Evolutionary conservation across 2,113 vertebrate species (phyloP), one percentile per base, ranked within the genome.

Genomic region (Genyomyrus donnyi): DNA sequence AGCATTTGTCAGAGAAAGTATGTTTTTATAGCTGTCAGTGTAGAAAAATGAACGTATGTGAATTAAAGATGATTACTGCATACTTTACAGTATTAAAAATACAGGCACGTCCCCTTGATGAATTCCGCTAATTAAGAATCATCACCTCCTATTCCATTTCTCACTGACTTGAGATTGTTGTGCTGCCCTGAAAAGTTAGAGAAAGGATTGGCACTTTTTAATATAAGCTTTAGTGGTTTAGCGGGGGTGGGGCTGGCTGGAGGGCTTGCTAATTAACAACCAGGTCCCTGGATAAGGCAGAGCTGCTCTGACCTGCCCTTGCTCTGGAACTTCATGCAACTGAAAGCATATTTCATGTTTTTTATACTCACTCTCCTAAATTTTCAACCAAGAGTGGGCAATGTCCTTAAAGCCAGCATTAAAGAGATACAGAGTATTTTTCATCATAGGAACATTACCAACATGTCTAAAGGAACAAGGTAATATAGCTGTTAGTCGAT

Each of bases 251-350:
- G 15, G 17, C 6, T 46, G 35, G 15, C 31, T 17, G n/a, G 35
- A 7, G 21, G 53, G 11, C 17, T 62, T 42, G 56, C 19, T 87
- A 87, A 87, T 87, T 88, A 88, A 88, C 87, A 88, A 42, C 53
- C 7, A 88, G 21, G 27, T 53, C 19, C 21, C 31, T 45, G 31
- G 35, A 56, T 66, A 7, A 27, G 53, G 0, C 53, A 46, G 11
- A 11, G 56, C 31, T 88, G 35, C 19, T 88, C 53, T 88, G 87
- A 58, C 87, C 50, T 87, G 85, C 49, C 49, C 85, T 56, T 87
- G 49, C 7, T 53, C 49, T 87, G 31, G 19, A 87, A 87, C 48
- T 35, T 88, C 35, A 66, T 66, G 56, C 53, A 66, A 24, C 17
- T n/a, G 56, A 88, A 66, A 88, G 15, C 58, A 46, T n/a, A 66